Evolutionary conservation across 2,113 vertebrate genomes (phyloP), one percentile per base, ranked within the genome.

Genomic region (Phyllopteryx taeniolatus): DNA sequence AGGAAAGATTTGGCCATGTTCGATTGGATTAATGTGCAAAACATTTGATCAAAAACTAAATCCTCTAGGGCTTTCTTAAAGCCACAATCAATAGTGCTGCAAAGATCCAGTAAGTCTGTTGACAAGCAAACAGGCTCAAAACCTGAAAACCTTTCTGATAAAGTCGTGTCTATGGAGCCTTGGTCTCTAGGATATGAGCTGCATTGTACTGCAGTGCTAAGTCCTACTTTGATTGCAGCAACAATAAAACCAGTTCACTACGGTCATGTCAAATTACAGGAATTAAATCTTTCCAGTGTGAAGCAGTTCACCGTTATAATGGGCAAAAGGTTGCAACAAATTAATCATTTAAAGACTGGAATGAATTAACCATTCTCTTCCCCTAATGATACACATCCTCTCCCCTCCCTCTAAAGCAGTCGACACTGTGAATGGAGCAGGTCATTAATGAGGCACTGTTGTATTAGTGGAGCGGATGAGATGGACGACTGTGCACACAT

Each of bases 281-380:
- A 49, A 67, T 59, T 61, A 59, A 71, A 68, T 79, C 61, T 67
- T 57, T 73, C 67, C 7, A 8, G 43, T 20, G 33, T 51, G 67
- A 69, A 53, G 65, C 72, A 49, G 49, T 72, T 71, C 49, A 71
- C 68, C 42, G 49, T 47, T 83, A 78, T 63, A 71, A 72, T 43
- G 70, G 19, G 47, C 56, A 82, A 63, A 88, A 79, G 78, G 57
- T 76, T 79, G 68, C 74, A 75, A 56, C 15, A 81, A 60, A 79
- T 83, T 19, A 90, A 85, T 90, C 82, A 79, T 86, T 39, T 79
- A 67, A 88, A 62, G 14, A 13, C 22, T 68, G 17, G 74, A 82
- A 83, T 78, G 68, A 57, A 71, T 82, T 60, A 79, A 73, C 31
- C 33, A 19, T 20, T 7, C 44, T 56, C n/a, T 60, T 4, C 43